Percentiles rank a stretch among this genome's conserved stretches.
phyloP scores from a whole-genome alignment of 2,888 invertebrate species.

The Brachycybe producta region DNA sequence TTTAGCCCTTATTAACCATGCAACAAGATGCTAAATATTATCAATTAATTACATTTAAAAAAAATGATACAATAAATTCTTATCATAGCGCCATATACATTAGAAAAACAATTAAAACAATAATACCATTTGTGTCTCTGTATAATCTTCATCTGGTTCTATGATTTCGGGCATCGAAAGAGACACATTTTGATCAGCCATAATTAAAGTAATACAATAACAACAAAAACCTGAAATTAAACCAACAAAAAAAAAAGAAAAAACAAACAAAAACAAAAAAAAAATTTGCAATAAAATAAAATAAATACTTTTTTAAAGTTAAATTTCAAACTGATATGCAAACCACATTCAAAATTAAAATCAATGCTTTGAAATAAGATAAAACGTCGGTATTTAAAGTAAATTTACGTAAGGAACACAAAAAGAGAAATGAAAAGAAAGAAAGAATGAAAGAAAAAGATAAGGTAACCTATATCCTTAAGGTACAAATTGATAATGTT shows the following conservation, averaged over 20 bases:
- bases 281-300: no score
- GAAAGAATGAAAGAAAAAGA: background rate
- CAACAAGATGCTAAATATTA: no score
- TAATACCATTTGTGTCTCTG: background rate
- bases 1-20: no score
- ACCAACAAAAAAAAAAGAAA: background rate
- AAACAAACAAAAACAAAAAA: background rate
- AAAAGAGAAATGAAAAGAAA: slow-evolving; percentile 1
- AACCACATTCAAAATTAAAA: background rate
- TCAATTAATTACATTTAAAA: no score
- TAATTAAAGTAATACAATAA: no score
- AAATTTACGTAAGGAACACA: background rate
- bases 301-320: no score
- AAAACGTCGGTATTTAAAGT: background rate
- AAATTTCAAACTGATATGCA: no score
- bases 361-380: slow-evolving; percentile 6
- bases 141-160: slow-evolving; percentile 7
- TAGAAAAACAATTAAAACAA: background rate
- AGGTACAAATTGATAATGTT: background rate
- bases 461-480: background rate
- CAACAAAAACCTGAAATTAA: no score
- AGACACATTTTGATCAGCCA: slow-evolving; percentile 5
- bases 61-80: slow-evolving; percentile 6
- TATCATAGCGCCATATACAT: background rate
- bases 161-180: slow-evolving; percentile 8